These are phyloP conservation scores for Euphydryas editha DNA, from an alignment of 2,888 invertebrate species.

Conservation along the genomic window DNA sequence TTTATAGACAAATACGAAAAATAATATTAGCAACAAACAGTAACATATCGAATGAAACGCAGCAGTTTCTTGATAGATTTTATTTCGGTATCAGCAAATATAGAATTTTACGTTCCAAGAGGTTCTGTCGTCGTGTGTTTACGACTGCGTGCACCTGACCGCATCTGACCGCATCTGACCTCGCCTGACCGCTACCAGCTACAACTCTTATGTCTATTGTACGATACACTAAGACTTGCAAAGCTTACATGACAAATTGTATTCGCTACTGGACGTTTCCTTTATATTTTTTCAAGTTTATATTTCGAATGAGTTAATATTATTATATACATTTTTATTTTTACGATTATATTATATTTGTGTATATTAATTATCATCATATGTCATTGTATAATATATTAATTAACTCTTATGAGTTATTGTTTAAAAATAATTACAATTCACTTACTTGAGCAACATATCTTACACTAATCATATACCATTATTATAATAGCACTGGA, in stretches of 20 bases:
- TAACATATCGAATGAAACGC: slow-evolving; percentile 1
- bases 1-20: neutral
- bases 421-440: too few relatives aligned
- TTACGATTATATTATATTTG: too few relatives aligned
- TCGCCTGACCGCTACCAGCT: too few relatives aligned
- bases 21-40: neutral
- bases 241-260: neutral
- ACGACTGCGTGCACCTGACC: neutral
- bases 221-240: neutral
- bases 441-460: too few relatives aligned
- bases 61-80: slow-evolving; percentile 5
- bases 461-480: too few relatives aligned
- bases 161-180: neutral
- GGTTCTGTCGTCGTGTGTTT: neutral
- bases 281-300: neutral
- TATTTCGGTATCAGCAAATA: slow-evolving; percentile 10
- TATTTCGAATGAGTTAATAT: too few relatives aligned
- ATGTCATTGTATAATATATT: too few relatives aligned
- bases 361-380: too few relatives aligned
- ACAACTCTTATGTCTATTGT: neutral
- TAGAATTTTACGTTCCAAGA: neutral
- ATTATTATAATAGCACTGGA: too few relatives aligned
- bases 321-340: too few relatives aligned
- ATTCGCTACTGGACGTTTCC: neutral
- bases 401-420: too few relatives aligned